These are phyloP conservation scores for Eumerus sabulonum DNA, from an alignment of 2,888 invertebrate species.

Conservation along the genomic window DNA sequence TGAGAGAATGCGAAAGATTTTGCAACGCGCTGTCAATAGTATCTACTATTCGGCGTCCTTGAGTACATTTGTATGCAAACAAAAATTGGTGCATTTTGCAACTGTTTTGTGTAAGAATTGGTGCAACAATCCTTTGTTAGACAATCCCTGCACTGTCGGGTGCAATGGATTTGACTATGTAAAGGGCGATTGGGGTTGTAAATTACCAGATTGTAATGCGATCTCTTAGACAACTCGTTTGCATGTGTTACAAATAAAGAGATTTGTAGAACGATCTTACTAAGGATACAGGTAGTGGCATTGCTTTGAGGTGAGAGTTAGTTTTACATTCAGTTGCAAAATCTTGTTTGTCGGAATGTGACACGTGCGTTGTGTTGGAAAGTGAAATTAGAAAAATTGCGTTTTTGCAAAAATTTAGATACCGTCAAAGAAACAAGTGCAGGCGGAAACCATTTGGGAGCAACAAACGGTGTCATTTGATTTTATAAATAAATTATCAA, in stretches of 20 bases:
- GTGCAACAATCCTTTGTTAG: conserved; percentile 63
- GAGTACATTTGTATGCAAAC: conserved; percentile 50
- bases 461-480: too few species aligned
- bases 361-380: too few species aligned
- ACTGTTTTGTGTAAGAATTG: conserved; percentile 62
- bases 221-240: conserved; percentile 57
- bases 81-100: conserved; percentile 53
- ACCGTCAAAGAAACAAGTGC: too few species aligned
- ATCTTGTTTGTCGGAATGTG: background rate
- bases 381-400: too few species aligned
- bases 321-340: too few species aligned
- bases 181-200: conserved; percentile 34
- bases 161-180: conserved; percentile 5
- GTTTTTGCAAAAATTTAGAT: too few species aligned
- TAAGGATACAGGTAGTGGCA: too few species aligned
- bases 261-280: background rate
- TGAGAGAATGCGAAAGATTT: conserved; percentile 1
- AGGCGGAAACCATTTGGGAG: too few species aligned
- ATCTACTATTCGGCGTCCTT: conserved; percentile 47
- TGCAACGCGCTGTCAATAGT: conserved; percentile 12
- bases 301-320: too few species aligned
- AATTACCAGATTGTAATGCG: conserved; percentile 45
- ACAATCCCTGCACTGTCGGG: conserved; percentile 48
- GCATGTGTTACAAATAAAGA: conserved; percentile 22
- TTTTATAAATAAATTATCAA: too few species aligned